Percentiles rank a stretch among this genome's conserved stretches.
These are phyloP conservation scores for Musca domestica DNA, from an alignment of 1,140 invertebrate species.

Conservation along the genomic window DNA sequence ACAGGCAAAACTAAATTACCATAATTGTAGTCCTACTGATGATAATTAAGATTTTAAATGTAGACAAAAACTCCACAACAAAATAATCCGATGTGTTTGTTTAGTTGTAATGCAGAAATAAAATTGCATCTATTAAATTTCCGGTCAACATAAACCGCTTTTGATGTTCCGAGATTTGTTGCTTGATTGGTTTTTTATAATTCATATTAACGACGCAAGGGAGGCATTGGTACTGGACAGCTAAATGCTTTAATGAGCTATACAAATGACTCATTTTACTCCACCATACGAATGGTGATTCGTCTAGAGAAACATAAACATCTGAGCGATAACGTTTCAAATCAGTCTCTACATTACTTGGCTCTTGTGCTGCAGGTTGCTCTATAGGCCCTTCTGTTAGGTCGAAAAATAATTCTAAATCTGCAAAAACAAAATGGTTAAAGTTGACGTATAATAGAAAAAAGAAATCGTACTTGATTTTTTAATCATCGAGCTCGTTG, in stretches of 20 bases:
- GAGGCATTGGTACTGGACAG: slow-evolving; percentile 43
- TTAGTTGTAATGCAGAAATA: slow-evolving; percentile 41
- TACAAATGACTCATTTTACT: slow-evolving; percentile 45
- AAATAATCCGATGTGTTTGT: background rate
- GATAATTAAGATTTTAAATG: no score
- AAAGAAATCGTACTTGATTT: slow-evolving; percentile 38
- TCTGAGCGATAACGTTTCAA: slow-evolving; percentile 48
- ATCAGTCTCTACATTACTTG: slow-evolving; percentile 43
- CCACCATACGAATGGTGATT: slow-evolving; percentile 49
- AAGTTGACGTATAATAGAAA: slow-evolving; percentile 9
- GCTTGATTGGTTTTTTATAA: slow-evolving; percentile 42
- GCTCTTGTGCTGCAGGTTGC: slow-evolving; percentile 31
- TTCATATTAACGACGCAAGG: slow-evolving; percentile 48
- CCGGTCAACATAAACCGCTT: slow-evolving; percentile 47
- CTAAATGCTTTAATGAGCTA: slow-evolving; percentile 42
- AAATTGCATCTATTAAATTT: slow-evolving; percentile 43
- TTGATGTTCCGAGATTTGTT: slow-evolving; percentile 46
- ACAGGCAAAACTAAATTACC: no score
- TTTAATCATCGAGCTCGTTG: slow-evolving; percentile 5
- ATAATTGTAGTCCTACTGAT: no score
- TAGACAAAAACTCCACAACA: no score
- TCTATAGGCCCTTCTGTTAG: slow-evolving; percentile 37
- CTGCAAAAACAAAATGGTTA: slow-evolving; percentile 26
- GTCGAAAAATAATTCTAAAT: slow-evolving; percentile 48
- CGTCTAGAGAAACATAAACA: slow-evolving; percentile 44